Evolutionary conservation across 1,140 invertebrate genomes (phyloP).

Genomic region (Tetramorium parvispinum): DNA sequence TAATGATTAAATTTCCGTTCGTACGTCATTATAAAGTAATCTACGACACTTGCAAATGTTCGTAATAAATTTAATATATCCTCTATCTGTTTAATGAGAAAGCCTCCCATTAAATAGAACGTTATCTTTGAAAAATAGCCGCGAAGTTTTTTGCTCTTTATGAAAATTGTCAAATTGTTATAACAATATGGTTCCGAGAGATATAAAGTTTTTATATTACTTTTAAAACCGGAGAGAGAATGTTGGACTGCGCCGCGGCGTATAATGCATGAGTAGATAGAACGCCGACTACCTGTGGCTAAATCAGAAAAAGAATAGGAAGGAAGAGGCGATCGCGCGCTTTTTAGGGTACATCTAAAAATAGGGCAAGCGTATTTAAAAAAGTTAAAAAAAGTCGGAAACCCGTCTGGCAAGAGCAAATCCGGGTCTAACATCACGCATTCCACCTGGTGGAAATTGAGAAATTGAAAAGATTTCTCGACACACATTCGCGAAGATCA

Average conservation of each 20-base stretch:
- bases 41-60: neutral
- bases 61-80: neutral
- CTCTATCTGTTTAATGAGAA: neutral
- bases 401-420: slow-evolving; percentile 59
- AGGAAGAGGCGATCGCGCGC: neutral
- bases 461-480: slow-evolving; percentile 29
- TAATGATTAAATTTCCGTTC: neutral
- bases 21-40: neutral
- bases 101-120: neutral
- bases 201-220: slow-evolving; percentile 15
- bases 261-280: neutral
- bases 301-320: neutral
- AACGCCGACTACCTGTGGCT: slow-evolving; percentile 24
- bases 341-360: slow-evolving; percentile 67
- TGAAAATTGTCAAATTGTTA: neutral
- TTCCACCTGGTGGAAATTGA: slow-evolving; percentile 51
- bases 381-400: slow-evolving; percentile 63
- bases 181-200: neutral
- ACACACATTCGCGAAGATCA: neutral
- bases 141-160: neutral
- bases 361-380: slow-evolving; percentile 57
- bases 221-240: neutral
- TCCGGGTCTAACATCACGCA: neutral
- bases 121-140: neutral
- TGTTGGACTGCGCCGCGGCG: too few relatives aligned